A percentile compares a stretch with the other conserved stretches of the same genome.
Conservation (phyloP, 2,797 vertebrate species). For the Acanthurus lineatus region DNA sequence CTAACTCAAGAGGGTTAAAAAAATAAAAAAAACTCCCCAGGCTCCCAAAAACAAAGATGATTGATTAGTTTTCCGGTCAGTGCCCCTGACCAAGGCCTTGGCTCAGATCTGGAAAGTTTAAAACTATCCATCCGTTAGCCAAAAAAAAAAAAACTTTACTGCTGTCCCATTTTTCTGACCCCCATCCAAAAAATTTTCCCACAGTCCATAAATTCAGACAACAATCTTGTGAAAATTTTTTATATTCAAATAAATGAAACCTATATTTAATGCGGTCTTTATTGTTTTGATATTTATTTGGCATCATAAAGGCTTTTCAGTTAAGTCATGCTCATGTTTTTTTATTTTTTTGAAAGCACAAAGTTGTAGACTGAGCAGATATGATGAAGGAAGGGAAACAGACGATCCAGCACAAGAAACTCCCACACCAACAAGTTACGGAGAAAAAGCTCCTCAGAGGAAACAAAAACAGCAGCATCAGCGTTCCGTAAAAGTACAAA, state of each 20-base stretch:
- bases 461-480: constrained; percentile 3
- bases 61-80: too few relatives aligned
- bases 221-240: not conserved
- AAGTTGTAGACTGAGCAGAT: constrained; percentile 11
- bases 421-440: constrained; percentile 37
- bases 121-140: not conserved
- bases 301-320: constrained; percentile 4
- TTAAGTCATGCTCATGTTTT: constrained; percentile 1
- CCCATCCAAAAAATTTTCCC: not conserved
- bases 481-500: constrained; percentile 50
- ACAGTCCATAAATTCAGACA: not conserved
- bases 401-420: constrained; percentile 32
- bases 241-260: not conserved
- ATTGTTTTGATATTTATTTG: constrained; percentile 24
- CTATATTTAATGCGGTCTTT: constrained; percentile 21
- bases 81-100: too few relatives aligned
- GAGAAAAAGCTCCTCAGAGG: constrained; percentile 26
- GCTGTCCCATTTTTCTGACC: not conserved
- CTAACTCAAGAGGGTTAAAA: too few relatives aligned
- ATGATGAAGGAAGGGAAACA: constrained; percentile 34
- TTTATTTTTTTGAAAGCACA: constrained; percentile 16
- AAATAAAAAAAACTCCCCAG: too few relatives aligned
- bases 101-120: too few relatives aligned
- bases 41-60: too few relatives aligned
- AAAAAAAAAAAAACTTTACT: not conserved